Evolutionary conservation across 1,140 invertebrate genomes (phyloP).

Genomic region (Drosophila subpulchrella): DNA sequence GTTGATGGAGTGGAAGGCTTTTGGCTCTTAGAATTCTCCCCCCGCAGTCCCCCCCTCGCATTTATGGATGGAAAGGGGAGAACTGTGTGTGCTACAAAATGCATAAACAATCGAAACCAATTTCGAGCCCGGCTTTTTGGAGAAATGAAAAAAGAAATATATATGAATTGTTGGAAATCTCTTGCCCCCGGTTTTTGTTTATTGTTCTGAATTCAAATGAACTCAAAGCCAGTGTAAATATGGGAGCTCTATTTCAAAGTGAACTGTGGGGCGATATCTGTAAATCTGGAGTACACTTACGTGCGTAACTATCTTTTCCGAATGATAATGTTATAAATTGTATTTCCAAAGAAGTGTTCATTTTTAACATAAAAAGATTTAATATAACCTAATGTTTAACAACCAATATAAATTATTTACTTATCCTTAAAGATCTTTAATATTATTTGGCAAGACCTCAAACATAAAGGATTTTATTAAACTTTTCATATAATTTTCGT

Average conservation of each 20-base stretch:
- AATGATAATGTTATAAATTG: too few species aligned
- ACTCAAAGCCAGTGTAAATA: conserved; percentile 60
- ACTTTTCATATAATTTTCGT: background rate
- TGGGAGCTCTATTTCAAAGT: conserved; percentile 39
- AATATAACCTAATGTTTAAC: background rate
- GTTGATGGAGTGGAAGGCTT: conserved; percentile 75
- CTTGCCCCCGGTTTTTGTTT: conserved; percentile 62
- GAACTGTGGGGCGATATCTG: conserved; percentile 36
- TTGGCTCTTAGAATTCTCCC: conserved; percentile 59
- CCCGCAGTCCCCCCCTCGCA: background rate
- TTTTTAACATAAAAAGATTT: background rate
- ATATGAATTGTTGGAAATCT: conserved; percentile 59
- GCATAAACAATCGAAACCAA: conserved; percentile 81
- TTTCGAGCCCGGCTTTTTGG: conserved; percentile 53
- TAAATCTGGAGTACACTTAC: background rate
- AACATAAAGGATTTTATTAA: too few species aligned
- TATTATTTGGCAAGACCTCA: too few species aligned
- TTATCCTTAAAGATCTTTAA: too few species aligned
- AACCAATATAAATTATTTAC: too few species aligned
- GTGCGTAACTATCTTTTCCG: too few species aligned
- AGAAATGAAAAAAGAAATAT: conserved; percentile 46
- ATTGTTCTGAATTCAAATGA: conserved; percentile 70
- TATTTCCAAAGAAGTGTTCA: too few species aligned
- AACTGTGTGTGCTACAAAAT: conserved; percentile 65
- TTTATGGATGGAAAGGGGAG: background rate